These are phyloP conservation scores for Lanius ludovicianus DNA, from an alignment of 2,113 vertebrate species.

Conservation along the genomic window DNA sequence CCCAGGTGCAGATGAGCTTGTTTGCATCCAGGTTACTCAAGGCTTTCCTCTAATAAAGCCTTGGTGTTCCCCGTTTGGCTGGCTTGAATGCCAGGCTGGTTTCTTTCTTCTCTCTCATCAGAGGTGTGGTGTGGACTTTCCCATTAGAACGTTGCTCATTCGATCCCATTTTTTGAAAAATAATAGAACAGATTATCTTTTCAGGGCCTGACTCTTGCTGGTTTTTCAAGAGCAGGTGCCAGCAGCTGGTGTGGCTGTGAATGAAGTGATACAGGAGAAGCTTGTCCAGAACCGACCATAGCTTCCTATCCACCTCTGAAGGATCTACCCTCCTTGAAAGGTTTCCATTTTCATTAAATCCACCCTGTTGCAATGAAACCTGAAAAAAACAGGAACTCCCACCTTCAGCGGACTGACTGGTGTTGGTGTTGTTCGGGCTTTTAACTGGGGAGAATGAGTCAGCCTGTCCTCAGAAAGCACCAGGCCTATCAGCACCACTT, in stretches of 20 bases:
- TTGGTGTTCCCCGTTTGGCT: neutral
- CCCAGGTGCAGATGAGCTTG: neutral
- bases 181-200: neutral
- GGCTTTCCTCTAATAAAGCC: neutral
- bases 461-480: neutral
- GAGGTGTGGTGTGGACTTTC: neutral
- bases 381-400: neutral
- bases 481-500: rapidly evolving
- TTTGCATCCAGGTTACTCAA: neutral
- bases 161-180: neutral
- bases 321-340: neutral
- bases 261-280: neutral
- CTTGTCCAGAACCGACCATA: neutral
- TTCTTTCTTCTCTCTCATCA: neutral
- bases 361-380: neutral
- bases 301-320: neutral
- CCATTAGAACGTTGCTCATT: neutral
- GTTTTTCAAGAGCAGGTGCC: neutral
- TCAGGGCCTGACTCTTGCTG: neutral
- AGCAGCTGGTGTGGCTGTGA: neutral
- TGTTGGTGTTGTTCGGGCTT: neutral
- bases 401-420: neutral
- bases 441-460: neutral
- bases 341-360: neutral
- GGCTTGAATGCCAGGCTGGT: neutral